These are phyloP conservation scores for Spermophilus dauricus DNA, from an alignment of 2,113 vertebrate genomes.

Conservation along the genomic window DNA sequence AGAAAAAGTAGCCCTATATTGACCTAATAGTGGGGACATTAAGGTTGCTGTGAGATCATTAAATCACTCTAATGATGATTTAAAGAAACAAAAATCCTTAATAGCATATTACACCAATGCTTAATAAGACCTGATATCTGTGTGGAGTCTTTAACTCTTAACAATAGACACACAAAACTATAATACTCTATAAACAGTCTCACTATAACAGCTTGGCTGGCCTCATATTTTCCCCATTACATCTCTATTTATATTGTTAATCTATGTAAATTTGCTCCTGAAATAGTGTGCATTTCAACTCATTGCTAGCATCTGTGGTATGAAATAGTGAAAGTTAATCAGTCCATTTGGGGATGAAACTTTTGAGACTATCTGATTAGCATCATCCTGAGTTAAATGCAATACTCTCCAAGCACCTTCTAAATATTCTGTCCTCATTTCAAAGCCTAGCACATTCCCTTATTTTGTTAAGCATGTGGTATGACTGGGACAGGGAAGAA, in stretches of 20 bases:
- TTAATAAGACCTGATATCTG: background rate
- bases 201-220: background rate
- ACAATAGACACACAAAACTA: background rate
- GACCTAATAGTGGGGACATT: background rate
- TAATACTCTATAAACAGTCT: background rate
- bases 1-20: background rate
- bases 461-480: background rate
- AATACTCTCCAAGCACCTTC: background rate
- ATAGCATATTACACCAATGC: background rate
- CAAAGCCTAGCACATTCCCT: background rate
- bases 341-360: background rate
- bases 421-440: constrained; percentile 17
- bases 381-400: background rate
- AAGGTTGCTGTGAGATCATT: background rate
- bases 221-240: background rate
- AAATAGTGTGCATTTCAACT: background rate
- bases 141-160: background rate
- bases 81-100: background rate
- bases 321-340: background rate
- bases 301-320: background rate
- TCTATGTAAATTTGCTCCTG: background rate
- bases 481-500: background rate
- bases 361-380: background rate
- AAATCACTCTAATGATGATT: background rate
- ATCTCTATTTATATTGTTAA: background rate